Percentiles rank a stretch among this genome's conserved stretches.
These are phyloP conservation scores for Drosophila ficusphila DNA, from an alignment of 1,140 invertebrate species.

Conservation along the genomic window DNA sequence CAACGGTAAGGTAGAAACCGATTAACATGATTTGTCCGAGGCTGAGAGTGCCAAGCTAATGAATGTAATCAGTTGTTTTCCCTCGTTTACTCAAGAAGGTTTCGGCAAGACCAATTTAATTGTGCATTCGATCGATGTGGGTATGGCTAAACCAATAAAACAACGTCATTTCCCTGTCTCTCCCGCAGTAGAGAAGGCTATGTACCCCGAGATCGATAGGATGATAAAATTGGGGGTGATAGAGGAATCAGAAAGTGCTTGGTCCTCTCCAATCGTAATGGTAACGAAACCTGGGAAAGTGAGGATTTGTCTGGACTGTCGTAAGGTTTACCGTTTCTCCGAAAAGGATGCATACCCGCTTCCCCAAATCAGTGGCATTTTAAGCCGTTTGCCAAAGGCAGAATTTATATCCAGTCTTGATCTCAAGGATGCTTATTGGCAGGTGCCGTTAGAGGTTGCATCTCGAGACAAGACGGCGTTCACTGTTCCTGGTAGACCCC, in stretches of 20 bases:
- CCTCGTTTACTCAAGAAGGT: no score
- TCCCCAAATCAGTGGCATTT: no score
- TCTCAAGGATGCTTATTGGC: background rate
- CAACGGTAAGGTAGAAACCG: background rate
- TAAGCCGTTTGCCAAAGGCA: background rate
- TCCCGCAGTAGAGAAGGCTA: background rate
- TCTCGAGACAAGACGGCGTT: no score
- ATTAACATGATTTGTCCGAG: background rate
- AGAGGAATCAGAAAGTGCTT: background rate
- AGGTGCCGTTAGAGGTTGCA: no score
- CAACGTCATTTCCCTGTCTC: background rate
- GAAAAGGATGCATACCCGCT: no score
- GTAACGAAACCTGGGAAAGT: background rate
- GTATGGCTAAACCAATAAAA: background rate
- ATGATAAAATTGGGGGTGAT: background rate
- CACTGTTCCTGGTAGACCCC: no score
- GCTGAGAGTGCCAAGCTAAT: background rate
- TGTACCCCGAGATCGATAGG: background rate
- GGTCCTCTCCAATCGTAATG: background rate
- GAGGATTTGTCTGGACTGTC: background rate
- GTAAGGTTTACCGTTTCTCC: no score
- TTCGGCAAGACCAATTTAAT: background rate
- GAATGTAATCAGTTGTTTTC: background rate
- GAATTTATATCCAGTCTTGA: background rate
- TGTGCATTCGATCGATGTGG: background rate